These are phyloP conservation scores for Ophioninae sp. DNA, from an alignment of 2,888 invertebrate species.

Conservation along the genomic window DNA sequence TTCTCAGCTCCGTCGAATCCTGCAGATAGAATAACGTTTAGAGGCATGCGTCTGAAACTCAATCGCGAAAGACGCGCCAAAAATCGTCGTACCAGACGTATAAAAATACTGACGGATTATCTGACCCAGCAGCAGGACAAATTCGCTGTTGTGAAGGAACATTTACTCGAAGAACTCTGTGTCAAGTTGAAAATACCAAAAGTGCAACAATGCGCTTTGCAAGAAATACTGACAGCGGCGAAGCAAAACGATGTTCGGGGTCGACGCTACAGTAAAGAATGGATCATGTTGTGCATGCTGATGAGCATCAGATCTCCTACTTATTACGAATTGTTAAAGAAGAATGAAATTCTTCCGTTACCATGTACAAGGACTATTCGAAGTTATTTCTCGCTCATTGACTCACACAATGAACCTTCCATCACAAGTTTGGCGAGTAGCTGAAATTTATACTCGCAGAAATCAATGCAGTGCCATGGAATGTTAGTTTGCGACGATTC, in stretches of 20 bases:
- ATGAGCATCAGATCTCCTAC: too few relatives aligned
- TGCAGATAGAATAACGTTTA: background rate
- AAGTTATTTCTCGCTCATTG: too few relatives aligned
- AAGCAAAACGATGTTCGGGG: constrained; percentile 20
- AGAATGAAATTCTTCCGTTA: too few relatives aligned
- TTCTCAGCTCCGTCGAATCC: constrained; percentile 4
- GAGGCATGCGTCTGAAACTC: constrained; percentile 6
- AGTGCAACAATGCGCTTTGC: background rate
- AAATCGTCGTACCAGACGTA: constrained; percentile 8
- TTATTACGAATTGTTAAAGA: too few relatives aligned
- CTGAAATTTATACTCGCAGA: too few relatives aligned
- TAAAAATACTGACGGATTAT: background rate
- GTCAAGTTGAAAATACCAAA: background rate
- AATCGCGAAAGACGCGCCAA: constrained; percentile 12
- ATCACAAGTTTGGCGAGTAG: too few relatives aligned
- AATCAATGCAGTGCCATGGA: too few relatives aligned
- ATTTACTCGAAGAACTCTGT: constrained; percentile 10
- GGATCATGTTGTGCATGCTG: background rate
- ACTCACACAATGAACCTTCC: too few relatives aligned
- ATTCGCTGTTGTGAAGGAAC: background rate
- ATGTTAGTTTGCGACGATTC: too few relatives aligned
- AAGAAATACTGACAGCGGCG: background rate
- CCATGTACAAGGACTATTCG: too few relatives aligned
- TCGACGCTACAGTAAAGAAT: constrained; percentile 23
- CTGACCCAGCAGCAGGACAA: constrained; percentile 2